Evolutionary conservation across 2,888 invertebrate species (phyloP), one percentile per base, ranked within the genome.

Genomic region (Dynastes tityus): DNA sequence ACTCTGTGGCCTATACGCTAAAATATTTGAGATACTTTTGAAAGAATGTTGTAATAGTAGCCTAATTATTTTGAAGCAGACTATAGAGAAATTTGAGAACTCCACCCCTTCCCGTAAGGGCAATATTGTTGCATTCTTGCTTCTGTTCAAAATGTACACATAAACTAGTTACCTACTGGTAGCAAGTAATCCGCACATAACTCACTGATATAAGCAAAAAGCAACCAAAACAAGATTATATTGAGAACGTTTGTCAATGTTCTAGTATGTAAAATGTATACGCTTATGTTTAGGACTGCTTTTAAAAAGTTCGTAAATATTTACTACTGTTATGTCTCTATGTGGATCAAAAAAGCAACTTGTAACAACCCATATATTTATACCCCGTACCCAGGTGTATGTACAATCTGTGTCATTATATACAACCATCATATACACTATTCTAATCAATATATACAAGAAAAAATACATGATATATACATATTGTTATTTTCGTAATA

Each of bases 261-360:
- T 32, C 55, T 74, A 78, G 78, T 65, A 53, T 55, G 22, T 27
- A 68, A 40, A 73, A 64, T 53, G 73, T 73, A 64, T 74, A 78
- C 71, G 78, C 78, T 78, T 78, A 78, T 67, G 61, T 64, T 40
- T 77, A 77, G 77, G 77, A 78, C 73, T 73, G 78, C 78, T 78
- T 78, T 74, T 53, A 29, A 63, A 22, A 58, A 58, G 2, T 8
- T 27, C 16, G 9, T 55, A 55, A 4, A 55, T 58, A 58, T 22
- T 58, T 58, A 58, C 55, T 58, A 45, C 6, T 22, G 55, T 58
- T 29, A 63, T 63, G 27, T 29, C 29, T 51, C 68, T 68, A 51
- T 74, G 73, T 74, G 73, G 73, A 74, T 63, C 73, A 74, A 74
- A 49, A 2, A 58, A 58, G 5, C n/a, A 58, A 58, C 55, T 16